These are phyloP conservation scores for Caenorhabditis sp. DNA, from an alignment of 2,888 invertebrate species.

Conservation along the genomic window DNA sequence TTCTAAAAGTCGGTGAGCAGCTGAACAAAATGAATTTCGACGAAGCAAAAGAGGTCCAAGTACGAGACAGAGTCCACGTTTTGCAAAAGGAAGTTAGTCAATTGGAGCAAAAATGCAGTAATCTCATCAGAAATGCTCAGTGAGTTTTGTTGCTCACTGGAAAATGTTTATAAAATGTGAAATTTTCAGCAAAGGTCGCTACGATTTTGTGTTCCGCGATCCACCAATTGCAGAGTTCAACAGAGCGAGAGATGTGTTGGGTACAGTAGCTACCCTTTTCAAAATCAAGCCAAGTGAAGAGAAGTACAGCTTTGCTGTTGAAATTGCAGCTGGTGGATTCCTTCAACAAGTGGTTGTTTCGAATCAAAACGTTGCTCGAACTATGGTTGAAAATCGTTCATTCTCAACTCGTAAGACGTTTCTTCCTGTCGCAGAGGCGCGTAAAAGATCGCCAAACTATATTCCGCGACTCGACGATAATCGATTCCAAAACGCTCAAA, in stretches of 20 bases:
- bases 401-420: constrained; percentile 73
- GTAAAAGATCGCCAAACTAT: not conserved
- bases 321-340: constrained; percentile 84
- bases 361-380: constrained; percentile 84
- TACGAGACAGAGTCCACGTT: not conserved
- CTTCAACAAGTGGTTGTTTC: constrained; percentile 90
- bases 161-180: not conserved
- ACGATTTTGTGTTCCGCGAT: constrained; percentile 11
- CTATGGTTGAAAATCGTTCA: constrained; percentile 83
- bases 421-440: constrained; percentile 46
- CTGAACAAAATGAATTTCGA: constrained; percentile 40
- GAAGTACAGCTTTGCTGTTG: constrained; percentile 80
- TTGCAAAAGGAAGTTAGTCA: not conserved
- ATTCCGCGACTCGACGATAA: not conserved
- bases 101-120: not conserved
- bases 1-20: constrained; percentile 46
- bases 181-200: constrained; percentile 19
- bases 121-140: no score
- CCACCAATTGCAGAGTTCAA: constrained; percentile 29
- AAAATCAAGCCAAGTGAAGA: constrained; percentile 76
- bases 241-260: constrained; percentile 71
- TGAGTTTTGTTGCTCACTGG: no score
- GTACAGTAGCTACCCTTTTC: constrained; percentile 84
- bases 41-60: constrained; percentile 7
- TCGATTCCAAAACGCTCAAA: not conserved